These are phyloP conservation scores for Rhea americana DNA, from an alignment of 2,113 vertebrate species.

Conservation along the genomic window DNA sequence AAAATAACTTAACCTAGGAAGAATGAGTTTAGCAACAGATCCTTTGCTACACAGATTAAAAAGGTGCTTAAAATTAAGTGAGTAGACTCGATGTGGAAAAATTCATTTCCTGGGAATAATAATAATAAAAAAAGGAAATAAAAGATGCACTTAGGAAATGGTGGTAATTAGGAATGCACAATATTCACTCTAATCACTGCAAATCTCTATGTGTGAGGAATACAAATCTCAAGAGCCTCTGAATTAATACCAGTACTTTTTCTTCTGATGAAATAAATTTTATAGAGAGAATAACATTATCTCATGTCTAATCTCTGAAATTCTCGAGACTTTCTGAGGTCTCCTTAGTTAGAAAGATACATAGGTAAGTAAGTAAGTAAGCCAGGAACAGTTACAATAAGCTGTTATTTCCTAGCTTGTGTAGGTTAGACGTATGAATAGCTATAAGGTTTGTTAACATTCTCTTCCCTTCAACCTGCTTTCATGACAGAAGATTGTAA, in stretches of 20 bases:
- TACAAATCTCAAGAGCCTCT: neutral
- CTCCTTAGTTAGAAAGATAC: neutral
- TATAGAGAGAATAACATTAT: neutral
- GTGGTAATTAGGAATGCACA: neutral
- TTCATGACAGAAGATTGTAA: neutral
- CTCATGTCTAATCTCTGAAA: neutral
- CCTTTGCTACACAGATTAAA: neutral
- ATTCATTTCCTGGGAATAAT: neutral
- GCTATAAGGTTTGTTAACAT: neutral
- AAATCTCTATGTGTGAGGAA: rapidly evolving
- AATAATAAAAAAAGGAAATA: neutral
- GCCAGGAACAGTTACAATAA: neutral
- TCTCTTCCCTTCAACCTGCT: neutral
- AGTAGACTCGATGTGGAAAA: neutral
- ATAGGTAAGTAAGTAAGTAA: neutral
- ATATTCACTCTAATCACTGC: rapidly evolving
- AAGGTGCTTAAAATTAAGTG: neutral
- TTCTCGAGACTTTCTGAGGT: neutral
- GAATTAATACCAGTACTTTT: neutral
- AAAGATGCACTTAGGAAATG: neutral
- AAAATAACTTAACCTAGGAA: neutral
- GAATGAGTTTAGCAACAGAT: neutral
- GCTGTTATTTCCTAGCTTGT: neutral
- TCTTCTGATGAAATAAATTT: neutral
- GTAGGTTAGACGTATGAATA: neutral